These are phyloP conservation scores for Prosopocoilus inquinatus DNA, from an alignment of 2,888 invertebrate species.

Conservation along the genomic window DNA sequence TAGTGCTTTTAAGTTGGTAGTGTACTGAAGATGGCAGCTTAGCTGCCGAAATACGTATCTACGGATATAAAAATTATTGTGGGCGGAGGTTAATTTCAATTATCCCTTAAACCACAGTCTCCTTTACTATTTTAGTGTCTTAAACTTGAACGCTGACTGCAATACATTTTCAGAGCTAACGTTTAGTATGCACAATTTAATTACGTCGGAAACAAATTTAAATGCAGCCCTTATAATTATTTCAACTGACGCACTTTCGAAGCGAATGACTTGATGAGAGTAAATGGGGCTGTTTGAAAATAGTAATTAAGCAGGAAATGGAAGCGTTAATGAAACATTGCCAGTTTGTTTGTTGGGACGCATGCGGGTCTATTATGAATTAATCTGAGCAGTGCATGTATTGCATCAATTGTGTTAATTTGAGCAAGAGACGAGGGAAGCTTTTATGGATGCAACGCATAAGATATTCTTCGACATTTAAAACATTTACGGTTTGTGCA, in stretches of 20 bases:
- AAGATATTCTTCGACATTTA: background rate
- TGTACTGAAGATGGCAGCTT: too few species aligned
- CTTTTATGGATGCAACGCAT: background rate
- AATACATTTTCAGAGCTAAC: too few species aligned
- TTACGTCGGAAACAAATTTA: background rate
- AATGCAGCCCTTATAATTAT: slow-evolving; percentile 1
- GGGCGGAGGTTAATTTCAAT: too few species aligned
- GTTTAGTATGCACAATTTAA: too few species aligned
- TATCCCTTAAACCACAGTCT: too few species aligned
- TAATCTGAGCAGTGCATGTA: slow-evolving; percentile 35
- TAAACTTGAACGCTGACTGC: too few species aligned
- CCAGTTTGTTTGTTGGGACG: background rate
- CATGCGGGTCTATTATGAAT: slow-evolving; percentile 40
- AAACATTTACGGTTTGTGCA: background rate
- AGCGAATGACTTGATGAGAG: background rate
- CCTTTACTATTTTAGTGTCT: too few species aligned
- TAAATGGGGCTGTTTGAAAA: slow-evolving; percentile 5
- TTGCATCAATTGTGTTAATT: slow-evolving; percentile 32
- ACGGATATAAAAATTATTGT: too few species aligned
- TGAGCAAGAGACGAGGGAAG: background rate
- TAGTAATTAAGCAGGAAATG: slow-evolving; percentile 19
- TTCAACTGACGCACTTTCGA: background rate
- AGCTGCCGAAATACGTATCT: too few species aligned
- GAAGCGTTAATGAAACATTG: slow-evolving; percentile 7
- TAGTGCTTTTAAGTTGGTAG: too few species aligned